A percentile compares a stretch with the other conserved stretches of the same genome.
Evolutionary conservation across 2,113 vertebrate species (phyloP).

Genomic region (Scomber japonicus): DNA sequence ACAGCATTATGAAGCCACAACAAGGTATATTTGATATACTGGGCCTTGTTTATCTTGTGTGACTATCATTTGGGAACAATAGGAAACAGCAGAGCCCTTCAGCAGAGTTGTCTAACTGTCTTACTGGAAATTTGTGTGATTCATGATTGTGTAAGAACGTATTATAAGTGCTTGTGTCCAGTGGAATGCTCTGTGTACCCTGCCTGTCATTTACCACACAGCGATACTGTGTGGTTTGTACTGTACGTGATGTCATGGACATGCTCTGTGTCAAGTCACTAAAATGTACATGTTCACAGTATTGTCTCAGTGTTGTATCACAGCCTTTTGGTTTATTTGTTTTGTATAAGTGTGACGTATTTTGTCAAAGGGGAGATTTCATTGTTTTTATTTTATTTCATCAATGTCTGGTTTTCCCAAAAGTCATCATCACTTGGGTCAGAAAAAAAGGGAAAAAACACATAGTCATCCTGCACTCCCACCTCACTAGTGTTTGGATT

Average conservation of each 20-base stretch:
- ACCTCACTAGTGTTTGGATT: conserved; percentile 27
- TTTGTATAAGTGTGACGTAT: conserved; percentile 24
- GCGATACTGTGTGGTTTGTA: conserved; percentile 41
- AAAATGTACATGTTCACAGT: neutral
- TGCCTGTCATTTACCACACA: neutral
- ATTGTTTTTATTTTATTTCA: neutral
- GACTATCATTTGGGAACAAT: conserved; percentile 9
- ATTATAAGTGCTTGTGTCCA: conserved; percentile 30
- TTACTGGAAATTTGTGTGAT: conserved; percentile 29
- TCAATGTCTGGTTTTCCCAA: neutral
- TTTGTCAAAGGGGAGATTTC: neutral
- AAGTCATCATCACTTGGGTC: neutral
- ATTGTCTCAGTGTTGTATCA: conserved; percentile 33
- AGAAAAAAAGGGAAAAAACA: neutral
- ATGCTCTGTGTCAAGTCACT: conserved; percentile 13
- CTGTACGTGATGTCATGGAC: conserved; percentile 46
- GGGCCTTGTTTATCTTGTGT: conserved; percentile 44
- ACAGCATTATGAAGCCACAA: conserved; percentile 49
- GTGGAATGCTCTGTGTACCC: conserved; percentile 9
- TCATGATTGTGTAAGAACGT: conserved; percentile 19
- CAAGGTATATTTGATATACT: conserved; percentile 44
- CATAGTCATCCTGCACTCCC: neutral
- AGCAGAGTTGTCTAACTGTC: conserved; percentile 2
- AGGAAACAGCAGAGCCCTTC: conserved; percentile 17
- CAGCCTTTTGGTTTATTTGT: conserved; percentile 32